Base-by-base conservation (phyloP, 2,113 vertebrate genomes). In the Forbesichthys agassizii region DNA sequence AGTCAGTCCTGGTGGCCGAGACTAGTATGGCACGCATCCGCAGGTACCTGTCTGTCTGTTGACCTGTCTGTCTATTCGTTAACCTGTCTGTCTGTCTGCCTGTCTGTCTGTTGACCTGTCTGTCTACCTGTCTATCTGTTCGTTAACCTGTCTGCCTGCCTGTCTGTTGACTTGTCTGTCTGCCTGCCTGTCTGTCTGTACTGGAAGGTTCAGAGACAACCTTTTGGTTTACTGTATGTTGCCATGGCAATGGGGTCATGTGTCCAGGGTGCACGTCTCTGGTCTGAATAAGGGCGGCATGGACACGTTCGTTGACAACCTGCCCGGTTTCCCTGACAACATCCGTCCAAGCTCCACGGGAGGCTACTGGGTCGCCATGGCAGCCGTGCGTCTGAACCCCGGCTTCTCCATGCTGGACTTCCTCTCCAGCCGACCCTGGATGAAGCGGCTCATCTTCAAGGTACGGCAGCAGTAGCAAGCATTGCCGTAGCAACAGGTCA, bases 371-470 rank as follows among this genome's bases (percentile, higher is more conserved):
- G 94, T 99, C 9, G 92, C 94, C 72, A 96, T 97, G 95, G 77
- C 96, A 0, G 88, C 83, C 0, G 84, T 98, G 56, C 83, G 96
- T 1, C 90, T 93, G 0, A 98, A 94, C 77, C 96, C 96, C 1
- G 96, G 96, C 13, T 99, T 99, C 91, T 99, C 98, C 69, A 88
- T 96, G 93, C 75, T 98, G 86, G 98, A 99, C 91, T 98, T 99
- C 87, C 90, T 99, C 75, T 94, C 96, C 3, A 94, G 97, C 83
- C 95, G 94, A 77, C 93, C 96, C 48, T 97, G 92, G 94, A 93
- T 99, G 86, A 99, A 96, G 88, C 97, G 92, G 59, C 88, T 98
- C 69, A 92, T 98, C 86, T 97, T 98, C 86, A 99, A 99, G 95
- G 96, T 96, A 92, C 27, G 20, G 20, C 20, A 20, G 2, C 20